Base-by-base conservation (phyloP, 2,888 invertebrate genomes). In the Leptogaster cylindrica region DNA sequence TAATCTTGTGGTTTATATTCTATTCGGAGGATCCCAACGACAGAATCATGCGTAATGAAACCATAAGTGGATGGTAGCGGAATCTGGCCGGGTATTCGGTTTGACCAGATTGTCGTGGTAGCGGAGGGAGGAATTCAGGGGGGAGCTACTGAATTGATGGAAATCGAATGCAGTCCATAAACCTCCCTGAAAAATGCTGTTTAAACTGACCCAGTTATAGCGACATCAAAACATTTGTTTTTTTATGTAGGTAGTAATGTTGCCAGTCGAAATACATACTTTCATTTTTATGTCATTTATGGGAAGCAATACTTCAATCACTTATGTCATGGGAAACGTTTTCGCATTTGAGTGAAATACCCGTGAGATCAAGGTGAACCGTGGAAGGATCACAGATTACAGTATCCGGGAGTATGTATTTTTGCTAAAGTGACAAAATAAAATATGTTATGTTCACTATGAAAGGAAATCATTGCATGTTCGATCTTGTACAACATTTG, bases 1-100 rank as follows among this genome's bases (percentile, higher is more conserved):
- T 39, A 58, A 58, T 58, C 58, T 25, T n/a, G n/a, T n/a, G n/a
- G 58, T 58, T 58, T 41, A 36, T 58, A 58, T 58, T 58, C 58
- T 58, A n/a, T 58, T 58, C 25, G 58, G 58, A 23, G 6, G 39
- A 39, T 25, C 31, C 39, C 25, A 25, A 39, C 41, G 58, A 58
- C 58, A 39, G 58, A 58, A 58, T 58, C 58, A 58, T 39, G 58
- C 58, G 41, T 58, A 58, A 58, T 58, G 58, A 41, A 41, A 25
- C 58, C 58, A 58, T 58, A 39, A 39, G 58, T 14, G 58, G 58
- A 58, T 18, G 20, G 23, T 39, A 39, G 27, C 18, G 58, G 58
- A 58, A 39, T 58, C 58, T 7, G 14, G 10, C 12, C 20, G 16
- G n/a, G 10, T 8, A 46, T 20, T 18, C 10, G 20, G 18, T 16